These are phyloP conservation scores for Toxotes lorentzi DNA, from an alignment of 2,797 vertebrate species.

Conservation along the genomic window DNA sequence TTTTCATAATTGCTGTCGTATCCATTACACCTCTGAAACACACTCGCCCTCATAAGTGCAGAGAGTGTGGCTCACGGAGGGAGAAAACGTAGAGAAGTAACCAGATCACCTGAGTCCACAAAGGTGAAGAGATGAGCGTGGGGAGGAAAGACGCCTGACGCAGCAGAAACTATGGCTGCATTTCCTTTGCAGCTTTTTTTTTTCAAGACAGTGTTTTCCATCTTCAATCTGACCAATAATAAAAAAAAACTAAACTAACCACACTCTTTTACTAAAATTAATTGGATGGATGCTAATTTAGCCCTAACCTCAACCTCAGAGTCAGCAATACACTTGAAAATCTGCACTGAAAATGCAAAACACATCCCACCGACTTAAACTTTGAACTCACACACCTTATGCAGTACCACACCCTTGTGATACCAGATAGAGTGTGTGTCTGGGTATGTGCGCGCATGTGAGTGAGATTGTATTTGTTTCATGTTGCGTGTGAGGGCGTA, in stretches of 20 bases:
- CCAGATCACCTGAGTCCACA: slow-evolving; percentile 19
- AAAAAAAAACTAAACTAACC: background rate
- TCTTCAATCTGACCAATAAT: background rate
- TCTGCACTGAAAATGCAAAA: slow-evolving; percentile 19
- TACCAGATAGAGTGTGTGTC: slow-evolving; percentile 52
- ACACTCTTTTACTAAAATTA: background rate
- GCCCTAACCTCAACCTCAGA: background rate
- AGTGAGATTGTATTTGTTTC: slow-evolving; percentile 69
- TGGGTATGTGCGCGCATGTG: slow-evolving; percentile 52
- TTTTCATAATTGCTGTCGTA: slow-evolving; percentile 52
- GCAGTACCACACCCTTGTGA: slow-evolving; percentile 68
- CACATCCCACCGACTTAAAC: slow-evolving; percentile 1
- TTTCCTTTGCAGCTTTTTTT: slow-evolving; percentile 2
- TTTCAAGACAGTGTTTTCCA: background rate
- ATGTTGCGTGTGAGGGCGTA: slow-evolving; percentile 73
- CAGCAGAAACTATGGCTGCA: slow-evolving; percentile 9
- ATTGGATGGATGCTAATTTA: slow-evolving; percentile 2
- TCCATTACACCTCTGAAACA: slow-evolving; percentile 45
- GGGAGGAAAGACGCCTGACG: background rate
- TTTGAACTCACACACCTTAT: slow-evolving; percentile 72
- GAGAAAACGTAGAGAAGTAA: background rate
- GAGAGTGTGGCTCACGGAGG: background rate
- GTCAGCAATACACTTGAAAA: slow-evolving; percentile 10
- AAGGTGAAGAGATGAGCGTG: background rate
- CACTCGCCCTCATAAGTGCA: slow-evolving; percentile 16